These are phyloP conservation scores for Catagonus wagneri DNA, from an alignment of 2,113 vertebrate genomes.

Conservation along the genomic window DNA sequence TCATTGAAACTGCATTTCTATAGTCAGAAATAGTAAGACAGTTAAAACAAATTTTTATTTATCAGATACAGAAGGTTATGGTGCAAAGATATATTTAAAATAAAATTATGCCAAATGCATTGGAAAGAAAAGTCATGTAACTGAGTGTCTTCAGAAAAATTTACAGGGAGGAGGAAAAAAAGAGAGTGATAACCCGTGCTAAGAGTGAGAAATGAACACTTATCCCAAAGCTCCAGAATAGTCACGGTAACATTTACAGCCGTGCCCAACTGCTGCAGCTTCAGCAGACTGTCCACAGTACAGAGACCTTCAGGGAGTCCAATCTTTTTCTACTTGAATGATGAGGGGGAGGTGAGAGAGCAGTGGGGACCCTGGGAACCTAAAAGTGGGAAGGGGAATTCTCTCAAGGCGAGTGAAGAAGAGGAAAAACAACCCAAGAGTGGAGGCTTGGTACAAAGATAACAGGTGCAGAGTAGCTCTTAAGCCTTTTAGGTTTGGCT, in stretches of 20 bases:
- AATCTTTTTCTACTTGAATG: background rate
- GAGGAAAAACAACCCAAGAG: background rate
- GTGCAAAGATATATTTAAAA: background rate
- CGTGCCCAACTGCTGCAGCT: background rate
- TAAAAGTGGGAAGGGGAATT: background rate
- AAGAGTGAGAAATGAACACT: background rate
- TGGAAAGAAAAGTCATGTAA: background rate
- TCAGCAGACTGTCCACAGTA: too few species aligned
- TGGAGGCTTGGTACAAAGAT: background rate
- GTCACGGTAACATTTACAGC: background rate
- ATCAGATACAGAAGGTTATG: background rate
- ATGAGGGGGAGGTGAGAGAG: background rate
- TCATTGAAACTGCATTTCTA: background rate
- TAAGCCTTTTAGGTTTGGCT: background rate
- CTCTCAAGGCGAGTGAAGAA: background rate
- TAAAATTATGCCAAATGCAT: background rate
- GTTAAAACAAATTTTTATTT: slow-evolving; percentile 24
- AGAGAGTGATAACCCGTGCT: too few species aligned
- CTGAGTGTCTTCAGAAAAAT: background rate
- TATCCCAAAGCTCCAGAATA: background rate
- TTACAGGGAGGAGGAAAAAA: background rate
- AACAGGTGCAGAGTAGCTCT: background rate
- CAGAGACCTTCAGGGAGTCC: background rate
- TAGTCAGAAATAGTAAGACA: background rate
- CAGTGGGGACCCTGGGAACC: background rate